These are phyloP conservation scores for Papilio glaucus DNA, from an alignment of 1,140 invertebrate species.

Conservation along the genomic window DNA sequence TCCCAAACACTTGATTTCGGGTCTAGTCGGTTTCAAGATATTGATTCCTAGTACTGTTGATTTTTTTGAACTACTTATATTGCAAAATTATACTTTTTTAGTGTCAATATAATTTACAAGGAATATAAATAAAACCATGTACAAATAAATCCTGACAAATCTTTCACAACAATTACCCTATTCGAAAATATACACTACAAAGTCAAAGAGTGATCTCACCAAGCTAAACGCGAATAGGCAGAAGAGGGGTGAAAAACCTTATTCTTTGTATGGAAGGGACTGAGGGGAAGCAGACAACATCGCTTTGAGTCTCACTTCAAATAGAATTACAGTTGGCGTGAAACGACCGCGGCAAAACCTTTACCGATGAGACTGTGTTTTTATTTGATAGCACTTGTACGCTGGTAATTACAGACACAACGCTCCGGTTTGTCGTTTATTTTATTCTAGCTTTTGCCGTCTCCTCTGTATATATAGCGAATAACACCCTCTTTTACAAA, in stretches of 20 bases:
- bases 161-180: not conserved
- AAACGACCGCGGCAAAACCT: slow-evolving; percentile 62
- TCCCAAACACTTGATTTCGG: too few species aligned
- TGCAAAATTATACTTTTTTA: too few species aligned
- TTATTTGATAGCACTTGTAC: slow-evolving; percentile 66
- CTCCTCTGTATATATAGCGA: slow-evolving; percentile 1
- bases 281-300: slow-evolving; percentile 41
- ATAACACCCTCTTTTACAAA: not conserved
- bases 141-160: not conserved
- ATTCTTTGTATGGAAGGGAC: slow-evolving; percentile 36
- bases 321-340: slow-evolving; percentile 68
- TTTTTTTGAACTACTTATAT: too few species aligned
- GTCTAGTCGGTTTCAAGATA: too few species aligned
- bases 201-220: slow-evolving; percentile 25
- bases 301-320: slow-evolving; percentile 68
- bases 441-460: slow-evolving; percentile 27
- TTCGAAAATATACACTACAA: not conserved
- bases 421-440: slow-evolving; percentile 7
- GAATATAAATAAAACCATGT: not conserved
- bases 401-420: slow-evolving; percentile 58
- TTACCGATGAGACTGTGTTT: slow-evolving; percentile 58
- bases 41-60: too few species aligned
- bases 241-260: slow-evolving; percentile 22
- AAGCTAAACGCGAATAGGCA: slow-evolving; percentile 19
- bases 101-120: too few species aligned